Percentiles rank a stretch among this genome's conserved stretches.
Conservation (phyloP, 2,888 invertebrate species). For the Nycteola revayana region DNA sequence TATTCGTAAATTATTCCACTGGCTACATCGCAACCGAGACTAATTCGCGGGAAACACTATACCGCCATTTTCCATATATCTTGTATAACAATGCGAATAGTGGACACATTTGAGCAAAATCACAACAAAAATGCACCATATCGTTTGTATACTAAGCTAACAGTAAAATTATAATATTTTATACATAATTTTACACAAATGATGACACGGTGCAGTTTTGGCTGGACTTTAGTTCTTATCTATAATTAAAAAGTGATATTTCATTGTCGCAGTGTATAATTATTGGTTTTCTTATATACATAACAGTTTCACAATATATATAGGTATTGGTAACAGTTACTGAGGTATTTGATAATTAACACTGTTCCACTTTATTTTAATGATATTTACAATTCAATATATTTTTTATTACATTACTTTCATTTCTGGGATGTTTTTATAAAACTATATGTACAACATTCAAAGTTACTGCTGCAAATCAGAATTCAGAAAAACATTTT, state of each 20-base stretch:
- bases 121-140: conserved; percentile 34
- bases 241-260: conserved; percentile 8
- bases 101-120: conserved; percentile 25
- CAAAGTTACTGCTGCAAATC: conserved; percentile 14
- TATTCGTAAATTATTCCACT: too few species aligned
- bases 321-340: conserved; percentile 33
- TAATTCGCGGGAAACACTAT: too few species aligned
- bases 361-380: conserved; percentile 32
- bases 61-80: conserved; percentile 9
- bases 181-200: conserved; percentile 22
- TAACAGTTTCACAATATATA: conserved; percentile 14
- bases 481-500: conserved; percentile 15
- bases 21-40: too few species aligned
- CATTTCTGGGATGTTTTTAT: too few species aligned
- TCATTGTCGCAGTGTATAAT: too few species aligned
- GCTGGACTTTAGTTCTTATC: conserved; percentile 16
- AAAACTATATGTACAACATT: not conserved
- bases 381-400: conserved; percentile 32
- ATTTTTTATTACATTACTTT: too few species aligned
- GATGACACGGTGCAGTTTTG: conserved; percentile 29
- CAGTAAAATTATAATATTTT: conserved; percentile 12
- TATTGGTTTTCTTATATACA: conserved; percentile 18
- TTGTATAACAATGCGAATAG: not conserved
- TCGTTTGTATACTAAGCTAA: conserved; percentile 9
- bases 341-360: conserved; percentile 35